A percentile compares a stretch with the other conserved stretches of the same genome.
Conservation (phyloP, 2,113 vertebrate species). For the Sinocyclocheilus maitianheensis region DNA sequence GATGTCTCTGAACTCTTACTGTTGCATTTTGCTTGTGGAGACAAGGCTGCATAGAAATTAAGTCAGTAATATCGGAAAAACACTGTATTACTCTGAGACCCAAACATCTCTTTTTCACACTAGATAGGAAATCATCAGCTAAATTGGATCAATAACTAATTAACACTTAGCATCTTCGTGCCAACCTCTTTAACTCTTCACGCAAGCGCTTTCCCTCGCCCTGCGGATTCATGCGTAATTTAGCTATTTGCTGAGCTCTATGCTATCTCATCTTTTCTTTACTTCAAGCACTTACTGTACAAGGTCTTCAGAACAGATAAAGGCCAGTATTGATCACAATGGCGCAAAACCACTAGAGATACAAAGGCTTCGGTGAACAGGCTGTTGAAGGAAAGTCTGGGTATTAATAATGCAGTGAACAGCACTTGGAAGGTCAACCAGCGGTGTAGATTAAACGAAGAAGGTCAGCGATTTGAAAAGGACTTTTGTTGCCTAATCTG, state of each 20-base stretch:
- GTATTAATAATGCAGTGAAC: neutral
- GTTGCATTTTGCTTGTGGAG: neutral
- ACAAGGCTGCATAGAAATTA: neutral
- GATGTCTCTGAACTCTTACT: neutral
- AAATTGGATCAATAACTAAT: conserved; percentile 82
- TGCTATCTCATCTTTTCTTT: conserved; percentile 26
- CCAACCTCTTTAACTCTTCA: conserved; percentile 57
- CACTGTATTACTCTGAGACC: conserved; percentile 3
- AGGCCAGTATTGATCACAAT: conserved; percentile 37
- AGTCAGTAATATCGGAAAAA: neutral
- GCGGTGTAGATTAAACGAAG: neutral
- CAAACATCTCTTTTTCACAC: neutral
- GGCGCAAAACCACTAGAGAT: conserved; percentile 13
- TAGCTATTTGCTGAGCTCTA: conserved; percentile 44
- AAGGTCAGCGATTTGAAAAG: neutral
- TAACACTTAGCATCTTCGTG: conserved; percentile 73
- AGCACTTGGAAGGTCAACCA: neutral
- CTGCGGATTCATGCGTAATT: neutral
- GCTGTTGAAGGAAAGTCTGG: conserved; percentile 1
- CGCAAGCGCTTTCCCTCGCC: conserved; percentile 5
- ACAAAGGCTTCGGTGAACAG: conserved; percentile 51
- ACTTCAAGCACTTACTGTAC: conserved; percentile 32
- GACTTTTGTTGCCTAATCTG: neutral
- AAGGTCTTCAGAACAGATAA: conserved; percentile 24
- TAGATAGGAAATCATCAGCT: conserved; percentile 71